These are phyloP conservation scores for Peribatodes rhomboidaria DNA, from an alignment of 2,888 invertebrate species.

Conservation along the genomic window DNA sequence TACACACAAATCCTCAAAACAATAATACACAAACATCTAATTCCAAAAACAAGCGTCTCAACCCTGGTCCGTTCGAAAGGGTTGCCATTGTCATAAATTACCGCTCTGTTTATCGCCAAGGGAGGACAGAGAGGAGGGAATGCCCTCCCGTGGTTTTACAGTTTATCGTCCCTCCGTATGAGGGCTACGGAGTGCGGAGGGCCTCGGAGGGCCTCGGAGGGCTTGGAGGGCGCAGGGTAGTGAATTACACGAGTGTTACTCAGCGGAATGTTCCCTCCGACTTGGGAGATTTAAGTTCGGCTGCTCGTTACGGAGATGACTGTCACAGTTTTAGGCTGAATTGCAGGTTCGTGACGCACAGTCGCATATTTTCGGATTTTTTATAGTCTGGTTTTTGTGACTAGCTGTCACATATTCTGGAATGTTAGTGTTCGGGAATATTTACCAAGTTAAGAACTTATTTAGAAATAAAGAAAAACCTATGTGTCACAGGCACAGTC, in stretches of 20 bases:
- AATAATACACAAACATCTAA: conserved; percentile 28
- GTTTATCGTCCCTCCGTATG: conserved; percentile 82
- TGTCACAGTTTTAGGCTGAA: conserved; percentile 15
- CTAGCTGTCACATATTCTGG: no score
- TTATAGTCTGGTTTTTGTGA: no score
- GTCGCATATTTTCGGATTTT: background rate
- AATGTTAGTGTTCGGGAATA: no score
- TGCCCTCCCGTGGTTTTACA: conserved; percentile 83
- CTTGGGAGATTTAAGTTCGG: conserved; percentile 36
- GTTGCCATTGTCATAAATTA: conserved; percentile 83
- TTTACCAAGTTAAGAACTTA: no score
- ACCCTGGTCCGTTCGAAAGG: conserved; percentile 65
- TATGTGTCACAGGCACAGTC: no score
- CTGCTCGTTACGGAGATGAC: conserved; percentile 31
- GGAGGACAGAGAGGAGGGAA: conserved; percentile 58
- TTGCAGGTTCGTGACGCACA: background rate
- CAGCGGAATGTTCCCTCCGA: conserved; percentile 71
- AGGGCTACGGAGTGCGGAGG: conserved; percentile 61
- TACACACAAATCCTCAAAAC: background rate
- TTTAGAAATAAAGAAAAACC: no score
- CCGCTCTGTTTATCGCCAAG: conserved; percentile 80
- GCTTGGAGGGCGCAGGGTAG: conserved; percentile 51
- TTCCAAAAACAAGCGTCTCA: conserved; percentile 44
- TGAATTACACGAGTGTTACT: conserved; percentile 78
- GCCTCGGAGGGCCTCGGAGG: conserved; percentile 13